Conservation (phyloP, 2,888 invertebrate genomes). For the Plebejus melissa region DNA sequence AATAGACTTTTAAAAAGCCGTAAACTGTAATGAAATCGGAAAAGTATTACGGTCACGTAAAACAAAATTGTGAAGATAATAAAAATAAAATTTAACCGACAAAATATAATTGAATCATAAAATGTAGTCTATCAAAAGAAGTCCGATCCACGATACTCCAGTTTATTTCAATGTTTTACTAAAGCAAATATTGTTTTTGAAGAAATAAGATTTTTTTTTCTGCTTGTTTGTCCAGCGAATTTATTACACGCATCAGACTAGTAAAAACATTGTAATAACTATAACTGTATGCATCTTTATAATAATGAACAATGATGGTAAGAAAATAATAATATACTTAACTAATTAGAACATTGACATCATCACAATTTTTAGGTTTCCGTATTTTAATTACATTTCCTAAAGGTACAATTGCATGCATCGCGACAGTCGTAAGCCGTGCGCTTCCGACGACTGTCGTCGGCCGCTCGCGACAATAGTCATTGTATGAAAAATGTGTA, state of each 20-base stretch:
- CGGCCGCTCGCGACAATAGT: too few relatives aligned
- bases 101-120: constrained; percentile 19
- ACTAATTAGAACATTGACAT: not conserved
- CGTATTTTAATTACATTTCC: not conserved
- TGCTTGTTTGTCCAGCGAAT: not conserved
- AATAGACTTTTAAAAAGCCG: constrained; percentile 19
- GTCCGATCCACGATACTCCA: not conserved
- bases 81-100: constrained; percentile 21
- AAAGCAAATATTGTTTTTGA: not conserved
- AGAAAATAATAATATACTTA: not conserved
- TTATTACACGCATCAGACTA: not conserved
- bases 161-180: not conserved
- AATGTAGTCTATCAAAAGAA: not conserved
- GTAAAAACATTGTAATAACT: not conserved
- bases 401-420: not conserved
- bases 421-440: too few relatives aligned
- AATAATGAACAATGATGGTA: too few relatives aligned
- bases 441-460: too few relatives aligned
- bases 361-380: not conserved
- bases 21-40: constrained; percentile 16
- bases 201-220: too few relatives aligned
- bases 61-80: constrained; percentile 11
- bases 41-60: constrained; percentile 19
- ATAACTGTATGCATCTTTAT: not conserved
- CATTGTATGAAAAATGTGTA: too few relatives aligned